Evolutionary conservation across 2,888 invertebrate genomes (phyloP).

Genomic region (Lasioglossum figueresi): DNA sequence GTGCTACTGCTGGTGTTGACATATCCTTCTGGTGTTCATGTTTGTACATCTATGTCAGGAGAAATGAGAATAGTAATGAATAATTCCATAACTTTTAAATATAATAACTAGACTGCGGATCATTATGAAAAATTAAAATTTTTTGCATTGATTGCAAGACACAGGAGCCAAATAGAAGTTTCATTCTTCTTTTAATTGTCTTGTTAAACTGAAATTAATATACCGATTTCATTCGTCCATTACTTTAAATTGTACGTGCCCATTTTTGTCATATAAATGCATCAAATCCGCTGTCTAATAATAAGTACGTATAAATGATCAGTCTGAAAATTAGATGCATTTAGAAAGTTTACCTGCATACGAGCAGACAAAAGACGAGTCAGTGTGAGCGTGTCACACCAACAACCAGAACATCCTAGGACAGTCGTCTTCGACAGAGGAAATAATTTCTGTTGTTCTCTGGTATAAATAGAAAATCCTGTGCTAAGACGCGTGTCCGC

Average conservation of each 20-base stretch:
- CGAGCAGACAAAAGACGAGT: constrained; percentile 93
- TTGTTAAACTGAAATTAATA: no score
- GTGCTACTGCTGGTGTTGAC: constrained; percentile 96
- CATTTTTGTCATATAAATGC: no score
- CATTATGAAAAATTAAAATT: no score
- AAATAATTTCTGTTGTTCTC: constrained; percentile 95
- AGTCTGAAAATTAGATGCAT: background rate
- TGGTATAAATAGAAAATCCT: constrained; percentile 95
- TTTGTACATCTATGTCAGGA: constrained; percentile 90
- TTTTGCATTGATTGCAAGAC: no score
- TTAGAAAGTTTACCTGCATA: constrained; percentile 88
- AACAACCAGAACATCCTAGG: constrained; percentile 97
- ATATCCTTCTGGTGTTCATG: constrained; percentile 97
- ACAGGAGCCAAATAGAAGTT: no score
- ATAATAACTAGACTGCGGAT: background rate
- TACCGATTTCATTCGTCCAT: no score
- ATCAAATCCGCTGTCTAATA: no score
- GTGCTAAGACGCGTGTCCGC: constrained; percentile 97
- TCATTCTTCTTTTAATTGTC: no score
- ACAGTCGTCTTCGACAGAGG: constrained; percentile 92
- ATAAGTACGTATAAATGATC: background rate
- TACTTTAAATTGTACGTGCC: no score
- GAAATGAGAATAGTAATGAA: background rate
- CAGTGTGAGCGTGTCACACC: constrained; percentile 98
- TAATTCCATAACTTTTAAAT: background rate